Conservation (phyloP, 1,140 invertebrate genomes). For the Apis laboriosa region DNA sequence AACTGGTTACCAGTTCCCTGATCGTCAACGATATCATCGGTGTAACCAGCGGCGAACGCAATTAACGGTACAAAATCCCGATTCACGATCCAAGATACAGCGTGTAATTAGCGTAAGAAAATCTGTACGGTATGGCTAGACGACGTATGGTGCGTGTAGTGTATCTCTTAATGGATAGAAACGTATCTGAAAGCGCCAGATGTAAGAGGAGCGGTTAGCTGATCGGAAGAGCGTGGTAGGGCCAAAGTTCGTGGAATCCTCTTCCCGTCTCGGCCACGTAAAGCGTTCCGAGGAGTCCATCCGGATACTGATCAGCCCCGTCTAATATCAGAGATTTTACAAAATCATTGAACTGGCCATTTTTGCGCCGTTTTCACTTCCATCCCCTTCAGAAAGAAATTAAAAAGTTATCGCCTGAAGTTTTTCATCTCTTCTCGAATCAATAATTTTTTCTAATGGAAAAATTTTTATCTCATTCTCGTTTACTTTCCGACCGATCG, state of each 20-base stretch:
- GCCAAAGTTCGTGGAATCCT: conserved; percentile 34
- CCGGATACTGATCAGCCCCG: conserved; percentile 52
- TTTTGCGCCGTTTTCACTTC: background rate
- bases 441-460: too few species aligned
- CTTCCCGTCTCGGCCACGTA: background rate
- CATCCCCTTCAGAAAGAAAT: background rate
- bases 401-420: too few species aligned
- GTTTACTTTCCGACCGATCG: too few species aligned
- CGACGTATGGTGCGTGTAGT: background rate
- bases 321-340: conserved; percentile 49
- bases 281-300: conserved; percentile 34
- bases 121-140: background rate
- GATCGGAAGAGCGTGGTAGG: conserved; percentile 5
- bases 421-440: too few species aligned
- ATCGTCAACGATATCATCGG: conserved; percentile 5
- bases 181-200: background rate
- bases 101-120: conserved; percentile 21
- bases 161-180: background rate
- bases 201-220: conserved; percentile 1
- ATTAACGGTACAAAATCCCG: conserved; percentile 4
- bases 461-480: too few species aligned
- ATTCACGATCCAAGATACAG: conserved; percentile 7
- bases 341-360: conserved; percentile 32
- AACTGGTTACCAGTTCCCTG: conserved; percentile 7
- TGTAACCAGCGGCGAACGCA: background rate